Evolutionary conservation across 2,888 invertebrate species (phyloP), one percentile per base, ranked within the genome.

Genomic region (Sthenelais limicola): DNA sequence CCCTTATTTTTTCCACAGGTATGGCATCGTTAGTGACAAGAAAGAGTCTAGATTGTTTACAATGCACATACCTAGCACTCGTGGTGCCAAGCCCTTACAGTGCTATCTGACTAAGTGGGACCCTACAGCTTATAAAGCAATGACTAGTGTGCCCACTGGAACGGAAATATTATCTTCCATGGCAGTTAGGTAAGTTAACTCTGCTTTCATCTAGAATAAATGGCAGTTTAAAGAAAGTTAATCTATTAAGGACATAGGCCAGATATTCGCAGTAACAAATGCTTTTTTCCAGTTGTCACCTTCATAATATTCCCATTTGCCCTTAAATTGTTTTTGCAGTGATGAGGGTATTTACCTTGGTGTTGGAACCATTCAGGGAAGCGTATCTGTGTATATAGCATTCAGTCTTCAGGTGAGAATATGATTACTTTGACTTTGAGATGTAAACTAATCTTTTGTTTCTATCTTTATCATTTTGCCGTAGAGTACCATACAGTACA

Each of bases 321-420:
- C n/a, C n/a, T n/a, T n/a, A n/a, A n/a, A n/a, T n/a, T n/a, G n/a
- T n/a, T n/a, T n/a, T 82, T 82, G 95, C 32, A 88, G 88, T 73
- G 94, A 96, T 87, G 96, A 98, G 89, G 98, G 98, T 0, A 90
- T 94, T 74, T 98, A 94, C 89, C 91, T 97, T 0, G 87, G 84
- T 38, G 92, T 96, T 21, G 98, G 97, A 9, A 96, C 96, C 49
- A 96, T 97, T 94, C 93, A 93, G 73, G 97, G 97, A 62, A 94
- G 94, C 81, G 94, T 98, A 18, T 92, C 94, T 78, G 93, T 98
- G 80, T 95, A 94, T 84, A 91, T 96, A 78, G 94, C 95, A 56
- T 97, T 96, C 88, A 97, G 94, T 89, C 90, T 98, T 83, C 94
- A 96, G 86, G 89, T 89, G 79, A 78, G 77, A 73, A 32, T 71